Conservation (phyloP, 2,797 vertebrate species). For the Epinephelus awoara region DNA sequence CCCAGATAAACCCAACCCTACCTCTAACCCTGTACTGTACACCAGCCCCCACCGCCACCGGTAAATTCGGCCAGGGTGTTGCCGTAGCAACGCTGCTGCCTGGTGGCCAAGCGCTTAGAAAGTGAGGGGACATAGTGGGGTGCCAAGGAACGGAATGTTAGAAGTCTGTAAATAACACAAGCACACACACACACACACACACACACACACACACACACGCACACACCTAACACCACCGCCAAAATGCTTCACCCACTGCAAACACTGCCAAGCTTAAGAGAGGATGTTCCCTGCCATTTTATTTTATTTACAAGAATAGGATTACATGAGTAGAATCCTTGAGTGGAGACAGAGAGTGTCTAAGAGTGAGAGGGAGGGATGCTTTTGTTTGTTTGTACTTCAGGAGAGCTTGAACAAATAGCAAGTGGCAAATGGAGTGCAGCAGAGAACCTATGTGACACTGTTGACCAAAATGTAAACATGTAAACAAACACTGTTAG, state of each 20-base stretch:
- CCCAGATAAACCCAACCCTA: not conserved
- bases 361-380: not conserved
- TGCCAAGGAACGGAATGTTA: conserved; percentile 67
- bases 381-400: conserved; percentile 11
- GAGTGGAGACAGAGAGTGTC: conserved; percentile 2
- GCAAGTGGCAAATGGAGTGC: conserved; percentile 10
- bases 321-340: conserved; percentile 15
- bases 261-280: conserved; percentile 16
- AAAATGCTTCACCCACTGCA: conserved; percentile 20
- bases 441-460: not conserved
- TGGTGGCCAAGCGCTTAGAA: conserved; percentile 40
- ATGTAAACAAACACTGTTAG: not conserved
- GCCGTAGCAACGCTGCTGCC: conserved; percentile 55
- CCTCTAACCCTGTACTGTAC: not conserved
- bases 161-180: conserved; percentile 45
- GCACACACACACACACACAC: conserved; percentile 23
- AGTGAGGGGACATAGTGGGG: conserved; percentile 54
- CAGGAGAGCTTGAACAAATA: conserved; percentile 23
- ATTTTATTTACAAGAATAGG: conserved; percentile 21
- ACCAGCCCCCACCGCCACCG: conserved; percentile 1
- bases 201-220: not conserved
- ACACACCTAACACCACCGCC: not conserved
- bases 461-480: not conserved
- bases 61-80: conserved; percentile 63
- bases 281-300: conserved; percentile 31